Conservation (phyloP, 2,888 invertebrate genomes). For the Polydrusus cervinus region DNA sequence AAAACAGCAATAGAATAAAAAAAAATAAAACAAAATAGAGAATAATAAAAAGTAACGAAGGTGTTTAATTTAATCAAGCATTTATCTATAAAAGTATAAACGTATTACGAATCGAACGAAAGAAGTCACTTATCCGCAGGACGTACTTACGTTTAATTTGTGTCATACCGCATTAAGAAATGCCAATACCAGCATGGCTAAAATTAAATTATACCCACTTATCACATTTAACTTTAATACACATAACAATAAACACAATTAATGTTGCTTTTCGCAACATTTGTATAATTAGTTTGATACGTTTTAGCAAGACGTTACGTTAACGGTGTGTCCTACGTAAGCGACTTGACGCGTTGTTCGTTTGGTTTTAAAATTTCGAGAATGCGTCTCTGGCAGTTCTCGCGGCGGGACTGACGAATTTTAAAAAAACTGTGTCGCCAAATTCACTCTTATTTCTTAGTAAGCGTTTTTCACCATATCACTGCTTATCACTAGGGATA, state of each 20-base stretch:
- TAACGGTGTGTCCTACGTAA: no score
- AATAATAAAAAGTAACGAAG: no score
- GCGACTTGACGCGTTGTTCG: no score
- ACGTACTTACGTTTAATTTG: conserved; percentile 44
- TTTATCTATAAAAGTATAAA: conserved; percentile 35
- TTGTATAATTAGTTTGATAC: conserved; percentile 42
- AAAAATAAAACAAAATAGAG: no score
- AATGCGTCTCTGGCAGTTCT: no score
- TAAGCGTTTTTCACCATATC: no score
- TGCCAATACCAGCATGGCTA: conserved; percentile 50
- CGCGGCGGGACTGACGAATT: no score
- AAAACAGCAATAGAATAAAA: no score
- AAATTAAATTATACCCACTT: conserved; percentile 48
- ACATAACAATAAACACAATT: conserved; percentile 48
- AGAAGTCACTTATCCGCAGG: conserved; percentile 45
- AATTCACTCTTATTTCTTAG: no score
- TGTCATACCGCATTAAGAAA: conserved; percentile 46
- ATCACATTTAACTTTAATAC: conserved; percentile 46
- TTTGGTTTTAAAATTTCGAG: no score
- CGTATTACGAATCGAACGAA: conserved; percentile 36
- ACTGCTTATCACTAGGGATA: no score
- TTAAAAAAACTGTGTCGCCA: no score
- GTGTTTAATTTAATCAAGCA: background rate
- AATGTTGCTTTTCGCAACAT: conserved; percentile 45
- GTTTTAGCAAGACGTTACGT: conserved; percentile 29